Conservation (phyloP, 2,888 invertebrate species). For the Aporophyla nigra region DNA sequence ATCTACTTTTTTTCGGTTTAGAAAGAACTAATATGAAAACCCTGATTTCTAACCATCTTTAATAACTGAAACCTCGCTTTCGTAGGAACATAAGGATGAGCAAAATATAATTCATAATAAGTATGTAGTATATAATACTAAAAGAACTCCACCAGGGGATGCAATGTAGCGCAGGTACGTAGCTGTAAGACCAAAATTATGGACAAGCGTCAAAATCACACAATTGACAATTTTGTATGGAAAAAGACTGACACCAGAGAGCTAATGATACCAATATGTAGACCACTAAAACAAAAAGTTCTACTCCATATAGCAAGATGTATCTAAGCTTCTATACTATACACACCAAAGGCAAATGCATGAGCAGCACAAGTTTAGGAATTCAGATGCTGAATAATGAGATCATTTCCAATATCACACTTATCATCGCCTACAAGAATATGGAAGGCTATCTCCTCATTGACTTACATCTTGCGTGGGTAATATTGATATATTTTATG, state of each 20-base stretch:
- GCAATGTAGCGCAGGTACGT: too few relatives aligned
- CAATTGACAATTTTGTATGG: neutral
- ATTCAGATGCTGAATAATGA: neutral
- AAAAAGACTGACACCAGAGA: neutral
- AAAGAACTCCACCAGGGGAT: too few relatives aligned
- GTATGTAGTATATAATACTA: neutral
- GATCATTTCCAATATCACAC: slow-evolving; percentile 11
- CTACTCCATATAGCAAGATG: neutral
- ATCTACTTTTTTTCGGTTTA: too few relatives aligned
- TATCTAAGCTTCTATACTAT: neutral
- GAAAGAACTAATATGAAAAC: too few relatives aligned
- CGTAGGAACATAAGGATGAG: neutral
- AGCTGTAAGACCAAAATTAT: neutral
- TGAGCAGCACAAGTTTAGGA: too few relatives aligned
- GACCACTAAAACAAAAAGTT: neutral
- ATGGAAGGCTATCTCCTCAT: slow-evolving; percentile 25
- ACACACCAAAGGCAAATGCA: neutral
- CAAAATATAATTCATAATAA: neutral
- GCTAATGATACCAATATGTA: neutral
- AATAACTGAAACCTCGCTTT: neutral
- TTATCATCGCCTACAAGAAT: slow-evolving; percentile 28
- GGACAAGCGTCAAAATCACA: neutral
- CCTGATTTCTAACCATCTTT: neutral
- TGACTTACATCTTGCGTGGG: slow-evolving; percentile 47
- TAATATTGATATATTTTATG: slow-evolving; percentile 40